Evolutionary conservation across 2,888 invertebrate genomes (phyloP), one percentile per base, ranked within the genome.

Genomic region (Diaphora mendica): DNA sequence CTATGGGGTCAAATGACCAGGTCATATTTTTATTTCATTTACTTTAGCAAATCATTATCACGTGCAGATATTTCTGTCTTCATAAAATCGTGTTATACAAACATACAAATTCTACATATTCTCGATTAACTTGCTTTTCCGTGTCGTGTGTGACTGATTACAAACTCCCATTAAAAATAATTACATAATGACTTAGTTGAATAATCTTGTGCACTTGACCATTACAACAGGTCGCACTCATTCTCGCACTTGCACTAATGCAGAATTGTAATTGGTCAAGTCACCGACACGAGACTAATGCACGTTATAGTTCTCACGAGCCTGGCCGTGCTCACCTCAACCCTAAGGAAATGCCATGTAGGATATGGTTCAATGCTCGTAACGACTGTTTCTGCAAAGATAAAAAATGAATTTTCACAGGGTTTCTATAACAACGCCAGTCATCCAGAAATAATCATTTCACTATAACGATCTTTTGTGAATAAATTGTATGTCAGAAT

Each of bases 361-460:
- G 86, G 93, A 90, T 92, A 94, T 92, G 95, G 92, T 95, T 93
- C 91, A 92, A 91, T 89, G 94, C 89, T 84, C 89, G 83, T 91
- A 94, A 95, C 93, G 93, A 89, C 81, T 81, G 64, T 85, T 76
- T 85, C 88, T 87, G 85, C 83, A 79, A 71, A 82, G 84, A 88
- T 87, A 91, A 92, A 90, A 91, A 51, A 80, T 84, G 64, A 75
- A 80, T 80, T 74, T 90, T 87, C 90, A 85, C 87, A 88, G 82
- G 83, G 80, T 83, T 83, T 83, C 79, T 74, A 72, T 70, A 39
- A 39, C 30, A 20, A 35, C 26, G 13, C 66, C 77, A 74, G 77
- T 74, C 79, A 77, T 69, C 74, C 74, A 80, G 73, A 77, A 80
- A 73, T 51, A 23, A 13, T 78, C 20, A 11, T 23, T 35, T 39